Conservation (phyloP, 2,113 vertebrate species). For the Crotalus horridus region DNA sequence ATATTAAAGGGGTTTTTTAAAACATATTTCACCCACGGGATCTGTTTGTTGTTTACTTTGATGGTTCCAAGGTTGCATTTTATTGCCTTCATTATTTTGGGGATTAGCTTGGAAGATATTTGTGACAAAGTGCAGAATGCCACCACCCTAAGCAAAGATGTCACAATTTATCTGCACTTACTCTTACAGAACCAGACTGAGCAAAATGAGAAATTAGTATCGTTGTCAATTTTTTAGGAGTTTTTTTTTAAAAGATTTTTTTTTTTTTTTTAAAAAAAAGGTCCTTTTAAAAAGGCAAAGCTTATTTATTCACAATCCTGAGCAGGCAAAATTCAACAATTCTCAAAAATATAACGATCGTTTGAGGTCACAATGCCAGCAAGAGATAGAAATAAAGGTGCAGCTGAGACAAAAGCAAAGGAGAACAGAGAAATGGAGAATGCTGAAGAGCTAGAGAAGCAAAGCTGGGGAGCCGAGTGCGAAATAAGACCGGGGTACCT, state of each 20-base stretch:
- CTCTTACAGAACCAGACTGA: neutral
- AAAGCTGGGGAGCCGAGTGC: neutral
- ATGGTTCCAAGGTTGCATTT: neutral
- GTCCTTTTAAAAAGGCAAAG: neutral
- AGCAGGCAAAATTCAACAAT: neutral
- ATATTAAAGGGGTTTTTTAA: neutral
- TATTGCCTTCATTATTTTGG: neutral
- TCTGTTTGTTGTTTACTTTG: neutral
- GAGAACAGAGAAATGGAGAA: neutral
- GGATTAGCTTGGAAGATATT: neutral
- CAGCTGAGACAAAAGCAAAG: neutral
- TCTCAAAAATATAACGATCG: neutral
- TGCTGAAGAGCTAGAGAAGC: neutral
- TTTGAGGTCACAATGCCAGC: neutral
- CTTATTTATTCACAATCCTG: neutral
- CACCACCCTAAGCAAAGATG: neutral
- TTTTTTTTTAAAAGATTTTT: neutral
- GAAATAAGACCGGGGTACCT: constrained; percentile 63
- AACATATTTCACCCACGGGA: neutral
- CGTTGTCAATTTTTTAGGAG: neutral
- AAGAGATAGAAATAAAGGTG: neutral
- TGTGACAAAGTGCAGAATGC: neutral
- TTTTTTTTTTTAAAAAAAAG: neutral
- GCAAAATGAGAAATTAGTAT: neutral
- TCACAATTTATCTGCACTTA: neutral